Base-by-base conservation (phyloP, 2,797 vertebrate species). In the Syngnathus acus region DNA sequence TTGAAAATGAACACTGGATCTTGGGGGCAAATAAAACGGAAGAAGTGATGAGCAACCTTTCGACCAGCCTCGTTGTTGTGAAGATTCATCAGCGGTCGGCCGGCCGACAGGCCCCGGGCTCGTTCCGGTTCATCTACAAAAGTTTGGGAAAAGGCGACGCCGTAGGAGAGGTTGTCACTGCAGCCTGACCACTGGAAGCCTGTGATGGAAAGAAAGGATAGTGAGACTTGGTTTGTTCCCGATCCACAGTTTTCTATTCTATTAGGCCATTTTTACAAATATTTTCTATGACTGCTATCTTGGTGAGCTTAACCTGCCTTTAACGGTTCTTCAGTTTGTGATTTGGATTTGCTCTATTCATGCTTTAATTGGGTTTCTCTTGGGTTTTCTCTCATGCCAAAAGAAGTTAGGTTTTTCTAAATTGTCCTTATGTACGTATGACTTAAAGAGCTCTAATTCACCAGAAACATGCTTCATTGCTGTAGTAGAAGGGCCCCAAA, bases 161-260 rank as follows among this genome's bases (percentile, higher is more conserved):
- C 90, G 0, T 91, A 91, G 38, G 84, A 90, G 67, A 92, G 75
- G 78, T 94, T 93, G 82, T 93, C 92, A 58, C 92, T 94, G 82
- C 92, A 94, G 6, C 92, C 92, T 0, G 86, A 94, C 91, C 93
- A 92, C 71, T 94, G 91, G 82, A 94, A 94, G 26, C 92, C 91
- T 93, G 74, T 1, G 19, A 1, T 50, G 9, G 50, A 45, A 19
- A 23, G 65, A 68, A 71, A 26, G 50, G 6, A 43, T 51, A 70
- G 13, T 23, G 21, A 26, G 14, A 23, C 10, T 21, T 9, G 1
- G 2, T 17, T 48, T 5, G 16, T 1, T 47, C 17, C 47, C 8
- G 17, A 50, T 17, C 47, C 47, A 50, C 17, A 2, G 17, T 50
- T 50, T 50, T 17, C 7, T 50, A 7, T 43, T 13, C 9, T 51